A percentile compares a stretch with the other conserved stretches of the same genome.
These are phyloP conservation scores for Dasyurus viverrinus DNA, from an alignment of 2,113 vertebrate genomes.

Conservation along the genomic window DNA sequence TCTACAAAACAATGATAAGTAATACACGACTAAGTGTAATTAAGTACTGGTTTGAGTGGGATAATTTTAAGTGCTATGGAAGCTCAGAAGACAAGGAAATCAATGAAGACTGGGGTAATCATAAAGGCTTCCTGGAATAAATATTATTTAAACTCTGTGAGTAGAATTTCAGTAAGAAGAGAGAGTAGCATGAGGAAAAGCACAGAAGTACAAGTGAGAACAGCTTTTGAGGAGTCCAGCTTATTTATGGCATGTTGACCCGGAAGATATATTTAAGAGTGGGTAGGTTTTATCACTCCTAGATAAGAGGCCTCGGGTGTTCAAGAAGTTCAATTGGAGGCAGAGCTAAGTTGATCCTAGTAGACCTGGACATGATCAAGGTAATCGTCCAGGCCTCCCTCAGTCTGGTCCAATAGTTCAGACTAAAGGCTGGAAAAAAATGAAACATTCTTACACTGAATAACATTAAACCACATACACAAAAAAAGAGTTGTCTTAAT, in stretches of 20 bases:
- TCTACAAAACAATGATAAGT: neutral
- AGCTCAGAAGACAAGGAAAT: neutral
- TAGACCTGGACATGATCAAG: neutral
- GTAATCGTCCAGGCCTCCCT: neutral
- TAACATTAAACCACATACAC: neutral
- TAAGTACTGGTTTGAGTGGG: neutral
- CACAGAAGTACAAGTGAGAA: neutral
- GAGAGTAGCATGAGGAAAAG: neutral
- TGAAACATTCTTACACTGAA: neutral
- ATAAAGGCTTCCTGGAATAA: neutral
- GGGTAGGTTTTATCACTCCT: neutral
- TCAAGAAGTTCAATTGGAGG: neutral
- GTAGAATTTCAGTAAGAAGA: neutral
- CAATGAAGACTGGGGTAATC: neutral
- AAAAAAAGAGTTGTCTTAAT: neutral
- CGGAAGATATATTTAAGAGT: neutral
- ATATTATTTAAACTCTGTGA: neutral
- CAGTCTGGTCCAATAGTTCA: neutral
- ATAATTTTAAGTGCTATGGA: neutral
- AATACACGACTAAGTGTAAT: neutral
- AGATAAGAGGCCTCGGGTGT: neutral
- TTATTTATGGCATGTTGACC: neutral
- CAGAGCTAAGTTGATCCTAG: neutral
- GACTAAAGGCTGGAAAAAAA: neutral
- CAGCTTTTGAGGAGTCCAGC: neutral